These are phyloP conservation scores for Prenolepis imparis DNA, from an alignment of 2,888 invertebrate species.

Conservation along the genomic window DNA sequence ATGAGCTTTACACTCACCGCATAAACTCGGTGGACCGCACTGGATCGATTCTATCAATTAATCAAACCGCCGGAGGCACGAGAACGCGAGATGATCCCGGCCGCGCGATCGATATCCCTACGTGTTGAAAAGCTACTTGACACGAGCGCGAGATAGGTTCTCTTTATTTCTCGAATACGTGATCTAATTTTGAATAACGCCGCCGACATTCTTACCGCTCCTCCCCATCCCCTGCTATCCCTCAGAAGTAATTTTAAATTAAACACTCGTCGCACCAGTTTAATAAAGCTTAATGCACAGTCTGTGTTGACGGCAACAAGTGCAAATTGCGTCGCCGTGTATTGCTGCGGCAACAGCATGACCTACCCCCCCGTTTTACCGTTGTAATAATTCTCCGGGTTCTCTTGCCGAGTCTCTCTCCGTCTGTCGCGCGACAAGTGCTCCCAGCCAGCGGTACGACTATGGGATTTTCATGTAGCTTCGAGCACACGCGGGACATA, in stretches of 20 bases:
- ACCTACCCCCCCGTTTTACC: constrained; percentile 13
- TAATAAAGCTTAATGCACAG: constrained; percentile 76
- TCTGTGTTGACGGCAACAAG: constrained; percentile 71
- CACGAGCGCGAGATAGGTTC: constrained; percentile 18
- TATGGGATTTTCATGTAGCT: constrained; percentile 72
- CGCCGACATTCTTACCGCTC: not conserved
- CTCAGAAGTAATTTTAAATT: constrained; percentile 71
- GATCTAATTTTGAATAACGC: constrained; percentile 31
- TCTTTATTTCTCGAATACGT: constrained; percentile 17
- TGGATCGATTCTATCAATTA: constrained; percentile 43
- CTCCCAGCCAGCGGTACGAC: constrained; percentile 32
- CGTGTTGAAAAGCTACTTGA: constrained; percentile 11
- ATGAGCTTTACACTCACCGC: constrained; percentile 41
- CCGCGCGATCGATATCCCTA: constrained; percentile 28
- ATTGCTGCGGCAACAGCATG: constrained; percentile 38
- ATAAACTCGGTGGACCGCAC: constrained; percentile 29
- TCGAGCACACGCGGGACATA: constrained; percentile 46
- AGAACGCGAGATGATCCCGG: constrained; percentile 26
- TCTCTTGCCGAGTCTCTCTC: constrained; percentile 42
- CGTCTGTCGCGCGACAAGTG: constrained; percentile 27
- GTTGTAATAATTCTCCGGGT: constrained; percentile 64
- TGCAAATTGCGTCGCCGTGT: constrained; percentile 70
- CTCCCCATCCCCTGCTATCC: constrained; percentile 17
- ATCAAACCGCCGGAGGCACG: constrained; percentile 17
- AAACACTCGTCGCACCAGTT: constrained; percentile 70